Evolutionary conservation across 2,797 vertebrate genomes (phyloP).

Genomic region (Cetoscarus ocellatus): DNA sequence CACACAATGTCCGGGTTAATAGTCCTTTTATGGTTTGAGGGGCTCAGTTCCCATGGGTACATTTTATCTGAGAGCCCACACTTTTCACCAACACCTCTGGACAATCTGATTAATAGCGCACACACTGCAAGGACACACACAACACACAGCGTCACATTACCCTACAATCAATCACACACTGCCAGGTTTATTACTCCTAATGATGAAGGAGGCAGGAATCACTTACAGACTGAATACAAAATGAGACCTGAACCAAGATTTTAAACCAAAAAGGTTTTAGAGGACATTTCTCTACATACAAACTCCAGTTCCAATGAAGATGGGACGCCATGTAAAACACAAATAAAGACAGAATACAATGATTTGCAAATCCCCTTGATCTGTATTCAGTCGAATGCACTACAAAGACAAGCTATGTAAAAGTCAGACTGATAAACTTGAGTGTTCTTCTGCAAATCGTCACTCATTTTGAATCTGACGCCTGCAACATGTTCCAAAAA

Average conservation of each 20-base stretch:
- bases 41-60: slow-evolving; percentile 38
- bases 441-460: too few relatives aligned
- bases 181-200: background rate
- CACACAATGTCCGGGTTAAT: slow-evolving; percentile 43
- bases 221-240: background rate
- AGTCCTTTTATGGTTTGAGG: slow-evolving; percentile 46
- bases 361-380: too few relatives aligned
- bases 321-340: too few relatives aligned
- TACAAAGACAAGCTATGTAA: too few relatives aligned
- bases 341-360: too few relatives aligned
- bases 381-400: too few relatives aligned
- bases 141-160: background rate
- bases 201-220: background rate
- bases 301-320: too few relatives aligned
- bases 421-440: too few relatives aligned
- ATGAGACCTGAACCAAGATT: background rate
- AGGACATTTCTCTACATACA: too few relatives aligned
- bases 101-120: slow-evolving; percentile 19
- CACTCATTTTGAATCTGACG: too few relatives aligned
- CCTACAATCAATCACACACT: background rate
- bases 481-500: too few relatives aligned
- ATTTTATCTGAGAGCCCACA: slow-evolving; percentile 30
- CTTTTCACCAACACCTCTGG: slow-evolving; percentile 20
- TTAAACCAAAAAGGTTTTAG: too few relatives aligned
- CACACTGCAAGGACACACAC: background rate